Conservation (phyloP, 1,140 invertebrate species). For the Drosophila kohkoa region DNA sequence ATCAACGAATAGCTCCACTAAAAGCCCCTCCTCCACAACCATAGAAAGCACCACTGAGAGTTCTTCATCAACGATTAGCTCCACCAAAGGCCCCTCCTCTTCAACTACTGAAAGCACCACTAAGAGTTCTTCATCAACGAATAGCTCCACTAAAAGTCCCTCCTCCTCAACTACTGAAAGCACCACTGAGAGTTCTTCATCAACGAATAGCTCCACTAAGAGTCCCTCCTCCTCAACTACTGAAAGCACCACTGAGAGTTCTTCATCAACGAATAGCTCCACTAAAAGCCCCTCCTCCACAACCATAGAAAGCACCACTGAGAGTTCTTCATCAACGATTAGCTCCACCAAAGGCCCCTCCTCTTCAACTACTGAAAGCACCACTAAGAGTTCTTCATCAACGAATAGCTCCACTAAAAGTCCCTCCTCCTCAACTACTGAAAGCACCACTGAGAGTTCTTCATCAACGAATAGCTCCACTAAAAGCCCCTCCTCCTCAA, state of each 20-base stretch:
- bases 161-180: no score
- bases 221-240: constrained; percentile 5
- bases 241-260: constrained; percentile 1
- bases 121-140: constrained; percentile 1
- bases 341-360: no score
- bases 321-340: not conserved
- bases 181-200: not conserved
- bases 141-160: no score
- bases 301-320: not conserved
- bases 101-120: constrained; percentile 2
- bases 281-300: not conserved
- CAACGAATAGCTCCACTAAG: not conserved
- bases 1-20: constrained; percentile 2
- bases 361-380: no score
- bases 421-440: constrained; percentile 1
- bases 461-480: no score
- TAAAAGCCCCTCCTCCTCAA: not conserved
- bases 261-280: not conserved
- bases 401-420: not conserved
- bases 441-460: constrained; percentile 3
- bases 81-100: not conserved
- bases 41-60: not conserved
- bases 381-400: not conserved
- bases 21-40: not conserved
- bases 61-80: not conserved